Percentiles rank a stretch among this genome's conserved stretches.
Evolutionary conservation across 1,140 invertebrate species (phyloP).

Genomic region (Pseudomyrmex pallidus): DNA sequence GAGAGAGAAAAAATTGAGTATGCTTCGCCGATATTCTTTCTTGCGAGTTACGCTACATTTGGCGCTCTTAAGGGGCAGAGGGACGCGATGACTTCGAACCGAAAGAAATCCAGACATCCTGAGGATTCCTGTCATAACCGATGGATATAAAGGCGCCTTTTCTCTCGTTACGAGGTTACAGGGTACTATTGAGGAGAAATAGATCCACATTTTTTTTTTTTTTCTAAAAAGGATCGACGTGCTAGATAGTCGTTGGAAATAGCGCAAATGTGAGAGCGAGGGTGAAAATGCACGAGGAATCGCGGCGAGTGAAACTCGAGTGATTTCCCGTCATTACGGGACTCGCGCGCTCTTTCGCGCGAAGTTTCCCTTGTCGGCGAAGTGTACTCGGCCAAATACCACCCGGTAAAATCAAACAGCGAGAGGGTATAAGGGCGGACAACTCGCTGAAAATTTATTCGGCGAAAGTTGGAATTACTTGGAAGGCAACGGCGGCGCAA

Average conservation of each 20-base stretch:
- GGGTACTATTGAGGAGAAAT: constrained; percentile 2
- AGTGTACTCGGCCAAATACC: background rate
- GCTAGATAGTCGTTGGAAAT: background rate
- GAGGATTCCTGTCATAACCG: constrained; percentile 43
- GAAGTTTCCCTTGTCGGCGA: background rate
- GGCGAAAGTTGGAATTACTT: constrained; percentile 31
- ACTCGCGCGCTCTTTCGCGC: background rate
- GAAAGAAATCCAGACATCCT: constrained; percentile 31
- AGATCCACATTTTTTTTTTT: constrained; percentile 40
- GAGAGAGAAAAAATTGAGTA: constrained; percentile 43
- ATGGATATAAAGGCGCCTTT: constrained; percentile 39
- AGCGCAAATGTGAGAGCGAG: background rate
- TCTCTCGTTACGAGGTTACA: constrained; percentile 10
- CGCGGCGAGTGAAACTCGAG: constrained; percentile 17
- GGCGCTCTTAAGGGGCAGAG: background rate
- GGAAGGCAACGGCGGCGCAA: constrained; percentile 3
- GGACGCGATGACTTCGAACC: background rate
- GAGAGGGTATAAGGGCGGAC: background rate
- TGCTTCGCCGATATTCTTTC: constrained; percentile 41
- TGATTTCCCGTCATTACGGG: constrained; percentile 3
- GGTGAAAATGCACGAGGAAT: constrained; percentile 27
- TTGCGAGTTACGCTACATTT: constrained; percentile 56
- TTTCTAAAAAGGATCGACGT: background rate
- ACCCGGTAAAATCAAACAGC: constrained; percentile 1
- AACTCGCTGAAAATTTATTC: constrained; percentile 17